phyloP scores from a whole-genome alignment of 2,113 vertebrate species.

The Castor canadensis region DNA sequence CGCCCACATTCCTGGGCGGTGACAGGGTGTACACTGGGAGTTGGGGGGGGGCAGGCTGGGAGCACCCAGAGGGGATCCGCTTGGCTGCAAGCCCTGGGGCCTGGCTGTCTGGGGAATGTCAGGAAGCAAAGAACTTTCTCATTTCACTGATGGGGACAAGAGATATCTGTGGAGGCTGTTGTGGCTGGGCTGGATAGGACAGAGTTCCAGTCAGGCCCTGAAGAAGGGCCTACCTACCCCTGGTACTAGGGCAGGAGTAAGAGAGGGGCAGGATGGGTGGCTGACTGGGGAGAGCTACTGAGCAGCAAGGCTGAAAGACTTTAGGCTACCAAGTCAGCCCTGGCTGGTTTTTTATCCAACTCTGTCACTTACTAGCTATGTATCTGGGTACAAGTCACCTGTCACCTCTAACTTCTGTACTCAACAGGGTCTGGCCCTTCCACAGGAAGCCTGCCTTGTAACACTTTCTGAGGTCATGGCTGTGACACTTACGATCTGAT shows the following conservation, averaged over 20 bases:
- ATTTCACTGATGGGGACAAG: neutral
- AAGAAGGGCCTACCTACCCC: neutral
- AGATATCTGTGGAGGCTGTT: neutral
- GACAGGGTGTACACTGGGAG: neutral
- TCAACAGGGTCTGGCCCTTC: neutral
- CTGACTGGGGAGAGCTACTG: neutral
- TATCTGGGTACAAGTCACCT: neutral
- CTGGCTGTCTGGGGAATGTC: constrained; percentile 56
- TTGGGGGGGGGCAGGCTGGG: constrained; percentile 21
- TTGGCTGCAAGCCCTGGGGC: constrained; percentile 59
- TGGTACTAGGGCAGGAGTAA: neutral
- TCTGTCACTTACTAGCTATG: neutral
- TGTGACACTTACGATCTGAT: neutral
- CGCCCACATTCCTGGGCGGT: constrained; percentile 66
- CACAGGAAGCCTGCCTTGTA: neutral
- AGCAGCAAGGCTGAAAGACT: neutral
- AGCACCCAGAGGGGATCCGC: constrained; percentile 44
- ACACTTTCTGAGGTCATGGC: neutral
- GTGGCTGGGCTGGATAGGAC: neutral
- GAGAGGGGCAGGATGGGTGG: neutral
- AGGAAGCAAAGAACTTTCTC: constrained; percentile 33
- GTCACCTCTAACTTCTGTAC: neutral
- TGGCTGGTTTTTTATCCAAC: neutral
- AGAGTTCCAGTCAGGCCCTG: neutral
- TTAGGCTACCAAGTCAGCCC: neutral